phyloP scores from a whole-genome alignment of 2,113 vertebrate species.

The Capreolus pygargus region DNA sequence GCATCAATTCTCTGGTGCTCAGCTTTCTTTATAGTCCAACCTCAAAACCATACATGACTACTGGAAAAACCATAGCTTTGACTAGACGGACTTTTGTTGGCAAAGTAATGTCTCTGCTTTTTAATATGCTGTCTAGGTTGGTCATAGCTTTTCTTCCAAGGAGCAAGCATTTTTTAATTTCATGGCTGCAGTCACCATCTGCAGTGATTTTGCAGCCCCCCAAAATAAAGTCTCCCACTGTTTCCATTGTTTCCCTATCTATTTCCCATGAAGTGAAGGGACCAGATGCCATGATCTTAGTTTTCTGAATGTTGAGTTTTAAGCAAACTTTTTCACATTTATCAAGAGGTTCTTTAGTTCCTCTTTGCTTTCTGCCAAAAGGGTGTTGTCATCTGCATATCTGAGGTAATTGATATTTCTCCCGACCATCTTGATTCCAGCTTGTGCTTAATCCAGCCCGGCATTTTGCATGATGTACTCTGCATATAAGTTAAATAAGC shows the following conservation, averaged over 20 bases:
- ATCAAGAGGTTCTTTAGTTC: background rate
- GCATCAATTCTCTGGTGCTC: fast-evolving
- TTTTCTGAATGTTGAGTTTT: background rate
- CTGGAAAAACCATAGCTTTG: background rate
- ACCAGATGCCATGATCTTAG: fast-evolving
- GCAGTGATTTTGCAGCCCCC: background rate
- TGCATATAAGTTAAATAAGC: no score
- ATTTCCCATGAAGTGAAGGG: background rate
- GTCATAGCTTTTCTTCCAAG: background rate
- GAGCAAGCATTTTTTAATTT: background rate
- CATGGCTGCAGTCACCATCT: background rate
- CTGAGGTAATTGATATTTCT: no score
- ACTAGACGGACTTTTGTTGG: background rate
- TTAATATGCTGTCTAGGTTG: background rate
- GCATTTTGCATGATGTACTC: no score
- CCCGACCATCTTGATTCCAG: no score
- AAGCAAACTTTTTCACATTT: background rate
- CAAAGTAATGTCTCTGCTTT: background rate
- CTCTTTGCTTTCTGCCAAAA: background rate
- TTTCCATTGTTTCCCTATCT: no score
- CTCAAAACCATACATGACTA: background rate
- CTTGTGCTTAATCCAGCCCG: no score
- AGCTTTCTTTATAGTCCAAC: background rate
- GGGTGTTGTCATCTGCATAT: background rate
- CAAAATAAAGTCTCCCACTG: background rate